A percentile compares a stretch with the other conserved stretches of the same genome.
Evolutionary conservation across 2,113 vertebrate genomes (phyloP).

Genomic region (Eonycteris spelaea): DNA sequence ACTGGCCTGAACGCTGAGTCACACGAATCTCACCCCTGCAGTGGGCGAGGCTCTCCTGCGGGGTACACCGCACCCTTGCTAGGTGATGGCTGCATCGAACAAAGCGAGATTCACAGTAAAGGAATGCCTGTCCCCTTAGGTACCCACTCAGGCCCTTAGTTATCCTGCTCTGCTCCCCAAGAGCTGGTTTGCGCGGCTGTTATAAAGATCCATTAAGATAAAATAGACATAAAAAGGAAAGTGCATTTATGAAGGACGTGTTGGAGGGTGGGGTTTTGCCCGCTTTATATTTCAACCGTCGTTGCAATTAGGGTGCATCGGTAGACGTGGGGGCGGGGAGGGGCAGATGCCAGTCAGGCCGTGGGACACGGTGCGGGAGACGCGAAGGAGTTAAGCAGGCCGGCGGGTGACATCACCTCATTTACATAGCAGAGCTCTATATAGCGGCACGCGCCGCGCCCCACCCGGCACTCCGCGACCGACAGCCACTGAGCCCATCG

Average conservation of each 20-base stretch:
- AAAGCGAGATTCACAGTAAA: slow-evolving; percentile 35
- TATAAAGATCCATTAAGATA: not conserved
- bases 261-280: not conserved
- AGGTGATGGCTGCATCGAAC: not conserved
- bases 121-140: not conserved
- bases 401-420: slow-evolving; percentile 65
- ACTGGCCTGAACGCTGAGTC: slow-evolving; percentile 53
- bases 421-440: slow-evolving; percentile 60
- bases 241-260: not conserved
- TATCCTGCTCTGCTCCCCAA: not conserved
- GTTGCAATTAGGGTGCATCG: not conserved
- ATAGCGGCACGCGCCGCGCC: slow-evolving; percentile 10
- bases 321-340: not conserved
- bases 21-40: not conserved
- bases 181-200: not conserved
- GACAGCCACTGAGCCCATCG: not conserved
- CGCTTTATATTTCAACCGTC: not conserved
- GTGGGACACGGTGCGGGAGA: not conserved
- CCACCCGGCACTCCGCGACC: not conserved
- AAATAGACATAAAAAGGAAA: not conserved
- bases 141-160: not conserved
- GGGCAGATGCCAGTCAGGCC: not conserved
- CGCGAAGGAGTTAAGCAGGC: slow-evolving; percentile 43
- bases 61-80: not conserved
- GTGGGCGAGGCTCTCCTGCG: not conserved